A percentile compares a stretch with the other conserved stretches of the same genome.
These are phyloP conservation scores for Sebastes umbrosus DNA, from an alignment of 2,797 vertebrate genomes.

Conservation along the genomic window DNA sequence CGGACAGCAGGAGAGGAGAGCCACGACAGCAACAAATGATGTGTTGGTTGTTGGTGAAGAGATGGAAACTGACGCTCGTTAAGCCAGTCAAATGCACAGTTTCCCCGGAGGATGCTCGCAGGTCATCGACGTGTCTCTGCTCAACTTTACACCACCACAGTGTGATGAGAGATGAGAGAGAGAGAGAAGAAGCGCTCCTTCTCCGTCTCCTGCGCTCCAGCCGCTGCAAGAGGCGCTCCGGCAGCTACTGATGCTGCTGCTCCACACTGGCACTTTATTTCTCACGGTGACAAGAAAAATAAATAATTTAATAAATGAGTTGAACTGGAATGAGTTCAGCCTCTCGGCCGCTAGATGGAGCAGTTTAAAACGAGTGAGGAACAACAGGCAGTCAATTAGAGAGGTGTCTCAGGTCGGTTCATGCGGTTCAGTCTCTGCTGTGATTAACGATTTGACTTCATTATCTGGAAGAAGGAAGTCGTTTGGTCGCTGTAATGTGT, in stretches of 20 bases:
- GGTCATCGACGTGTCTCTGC: slow-evolving; percentile 46
- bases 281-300: slow-evolving; percentile 44
- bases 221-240: slow-evolving; percentile 31
- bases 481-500: slow-evolving; percentile 24
- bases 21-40: slow-evolving; percentile 69
- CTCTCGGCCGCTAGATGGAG: slow-evolving; percentile 66
- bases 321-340: background rate
- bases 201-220: background rate
- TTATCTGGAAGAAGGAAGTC: slow-evolving; percentile 39
- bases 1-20: slow-evolving; percentile 36
- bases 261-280: slow-evolving; percentile 65
- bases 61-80: slow-evolving; percentile 56
- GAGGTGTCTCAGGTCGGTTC: slow-evolving; percentile 30
- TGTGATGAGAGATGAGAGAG: background rate
- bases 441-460: slow-evolving; percentile 46
- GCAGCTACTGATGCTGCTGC: slow-evolving; percentile 40
- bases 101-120: slow-evolving; percentile 48
- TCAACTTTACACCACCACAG: slow-evolving; percentile 60
- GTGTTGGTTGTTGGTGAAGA: slow-evolving; percentile 3
- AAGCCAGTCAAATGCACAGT: slow-evolving; percentile 50
- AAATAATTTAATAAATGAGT: slow-evolving; percentile 47
- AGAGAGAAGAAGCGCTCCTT: slow-evolving; percentile 34
- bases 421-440: background rate
- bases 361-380: slow-evolving; percentile 11
- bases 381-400: slow-evolving; percentile 46